phyloP scores from a whole-genome alignment of 2,797 vertebrate species.

The Sternotherus odoratus region DNA sequence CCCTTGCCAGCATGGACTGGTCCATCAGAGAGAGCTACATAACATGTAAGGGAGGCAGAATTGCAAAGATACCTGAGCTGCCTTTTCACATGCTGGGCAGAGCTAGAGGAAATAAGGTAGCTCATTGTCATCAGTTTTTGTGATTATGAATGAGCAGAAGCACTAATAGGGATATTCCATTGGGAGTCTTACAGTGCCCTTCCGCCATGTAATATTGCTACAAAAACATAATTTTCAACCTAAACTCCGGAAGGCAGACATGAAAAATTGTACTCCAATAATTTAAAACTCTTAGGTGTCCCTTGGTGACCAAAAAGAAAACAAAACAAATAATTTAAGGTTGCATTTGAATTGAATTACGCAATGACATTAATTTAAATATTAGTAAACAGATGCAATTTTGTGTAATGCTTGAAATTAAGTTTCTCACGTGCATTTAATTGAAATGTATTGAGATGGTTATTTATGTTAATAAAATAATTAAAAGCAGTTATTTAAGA shows the following conservation, averaged over 20 bases:
- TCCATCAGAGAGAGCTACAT: constrained; percentile 45
- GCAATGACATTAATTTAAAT: constrained; percentile 67
- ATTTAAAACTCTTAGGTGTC: constrained; percentile 43
- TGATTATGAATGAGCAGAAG: background rate
- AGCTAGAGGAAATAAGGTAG: constrained; percentile 32
- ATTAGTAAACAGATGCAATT: constrained; percentile 75
- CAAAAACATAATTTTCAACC: background rate
- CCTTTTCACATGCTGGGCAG: background rate
- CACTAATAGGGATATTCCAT: constrained; percentile 23
- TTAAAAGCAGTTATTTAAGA: constrained; percentile 81
- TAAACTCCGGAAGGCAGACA: background rate
- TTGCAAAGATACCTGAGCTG: constrained; percentile 31
- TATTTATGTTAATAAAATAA: constrained; percentile 82
- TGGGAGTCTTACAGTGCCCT: background rate
- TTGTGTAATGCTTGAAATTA: constrained; percentile 72
- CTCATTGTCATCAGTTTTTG: constrained; percentile 48
- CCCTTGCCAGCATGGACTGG: constrained; percentile 53
- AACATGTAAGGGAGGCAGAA: constrained; percentile 20
- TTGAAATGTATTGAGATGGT: constrained; percentile 78
- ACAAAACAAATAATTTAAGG: constrained; percentile 41
- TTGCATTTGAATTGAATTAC: constrained; percentile 61
- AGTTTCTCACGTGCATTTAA: constrained; percentile 71
- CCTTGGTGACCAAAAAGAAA: constrained; percentile 10
- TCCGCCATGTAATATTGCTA: background rate
- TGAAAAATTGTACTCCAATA: background rate